phyloP scores from a whole-genome alignment of 2,888 invertebrate genomes.

The Fragum sueziense region DNA sequence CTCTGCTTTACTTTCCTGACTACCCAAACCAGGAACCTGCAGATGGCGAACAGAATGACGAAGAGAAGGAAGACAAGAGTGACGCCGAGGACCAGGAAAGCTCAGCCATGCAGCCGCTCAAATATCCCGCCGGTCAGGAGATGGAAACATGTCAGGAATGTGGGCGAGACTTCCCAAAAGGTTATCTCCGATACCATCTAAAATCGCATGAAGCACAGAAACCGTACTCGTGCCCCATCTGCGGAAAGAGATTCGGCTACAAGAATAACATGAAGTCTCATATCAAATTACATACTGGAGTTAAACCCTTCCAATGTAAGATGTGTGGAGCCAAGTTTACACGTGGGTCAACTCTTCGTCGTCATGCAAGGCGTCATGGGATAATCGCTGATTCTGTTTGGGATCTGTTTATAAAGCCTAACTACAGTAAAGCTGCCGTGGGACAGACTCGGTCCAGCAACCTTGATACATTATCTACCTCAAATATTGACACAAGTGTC shows the following conservation, averaged over 20 bases:
- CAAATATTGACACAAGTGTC: slow-evolving; percentile 45
- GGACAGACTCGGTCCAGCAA: slow-evolving; percentile 43
- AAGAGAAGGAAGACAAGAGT: slow-evolving; percentile 30
- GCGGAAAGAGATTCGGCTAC: slow-evolving; percentile 78
- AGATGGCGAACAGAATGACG: slow-evolving; percentile 39
- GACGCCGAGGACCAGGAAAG: slow-evolving; percentile 19
- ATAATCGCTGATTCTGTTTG: slow-evolving; percentile 72
- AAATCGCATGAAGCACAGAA: slow-evolving; percentile 76
- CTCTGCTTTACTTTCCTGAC: slow-evolving; percentile 65
- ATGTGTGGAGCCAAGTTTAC: slow-evolving; percentile 78
- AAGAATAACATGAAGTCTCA: slow-evolving; percentile 80
- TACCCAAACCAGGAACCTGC: slow-evolving; percentile 48
- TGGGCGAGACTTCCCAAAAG: slow-evolving; percentile 73
- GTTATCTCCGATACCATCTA: slow-evolving; percentile 75
- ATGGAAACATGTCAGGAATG: slow-evolving; percentile 75
- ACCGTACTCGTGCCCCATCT: slow-evolving; percentile 77
- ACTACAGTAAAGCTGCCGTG: slow-evolving; percentile 56
- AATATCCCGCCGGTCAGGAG: slow-evolving; percentile 56
- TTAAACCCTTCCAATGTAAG: slow-evolving; percentile 77
- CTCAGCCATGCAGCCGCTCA: slow-evolving; percentile 22
- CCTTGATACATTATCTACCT: slow-evolving; percentile 58
- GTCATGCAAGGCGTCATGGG: slow-evolving; percentile 76
- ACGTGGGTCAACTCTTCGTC: slow-evolving; percentile 75
- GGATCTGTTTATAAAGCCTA: slow-evolving; percentile 71
- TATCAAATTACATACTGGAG: slow-evolving; percentile 77